These are phyloP conservation scores for Lasioglossum vierecki DNA, from an alignment of 2,888 invertebrate species.

Conservation along the genomic window DNA sequence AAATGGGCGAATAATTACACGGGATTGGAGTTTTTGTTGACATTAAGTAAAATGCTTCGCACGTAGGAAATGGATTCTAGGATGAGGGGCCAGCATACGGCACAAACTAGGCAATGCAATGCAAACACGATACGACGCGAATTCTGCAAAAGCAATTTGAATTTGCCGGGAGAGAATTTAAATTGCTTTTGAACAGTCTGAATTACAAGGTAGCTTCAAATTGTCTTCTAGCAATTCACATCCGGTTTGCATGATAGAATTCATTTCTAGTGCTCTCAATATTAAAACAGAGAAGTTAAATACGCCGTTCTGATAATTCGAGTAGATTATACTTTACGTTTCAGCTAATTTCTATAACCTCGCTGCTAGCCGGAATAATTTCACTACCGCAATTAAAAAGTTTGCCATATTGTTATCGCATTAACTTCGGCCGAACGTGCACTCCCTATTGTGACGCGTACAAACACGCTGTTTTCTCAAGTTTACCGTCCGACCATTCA, in stretches of 20 bases:
- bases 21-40: conserved; percentile 23
- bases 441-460: neutral
- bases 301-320: conserved; percentile 25
- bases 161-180: conserved; percentile 66
- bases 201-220: conserved; percentile 68
- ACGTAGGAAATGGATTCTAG: conserved; percentile 28
- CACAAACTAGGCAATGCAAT: conserved; percentile 44
- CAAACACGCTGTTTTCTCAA: neutral
- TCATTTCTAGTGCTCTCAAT: conserved; percentile 43
- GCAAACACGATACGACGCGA: conserved; percentile 62
- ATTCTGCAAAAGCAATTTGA: conserved; percentile 71
- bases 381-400: neutral
- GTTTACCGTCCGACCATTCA: neutral
- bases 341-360: conserved; percentile 5
- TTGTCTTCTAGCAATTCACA: conserved; percentile 60
- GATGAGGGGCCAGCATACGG: conserved; percentile 29
- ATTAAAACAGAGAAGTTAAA: conserved; percentile 43
- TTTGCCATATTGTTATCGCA: neutral
- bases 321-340: neutral
- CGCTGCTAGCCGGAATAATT: neutral
- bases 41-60: conserved; percentile 29
- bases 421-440: neutral
- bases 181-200: conserved; percentile 66
- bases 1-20: neutral
- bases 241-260: conserved; percentile 39